Conservation (phyloP, 2,888 invertebrate genomes). For the Protophormia terraenovae region DNA sequence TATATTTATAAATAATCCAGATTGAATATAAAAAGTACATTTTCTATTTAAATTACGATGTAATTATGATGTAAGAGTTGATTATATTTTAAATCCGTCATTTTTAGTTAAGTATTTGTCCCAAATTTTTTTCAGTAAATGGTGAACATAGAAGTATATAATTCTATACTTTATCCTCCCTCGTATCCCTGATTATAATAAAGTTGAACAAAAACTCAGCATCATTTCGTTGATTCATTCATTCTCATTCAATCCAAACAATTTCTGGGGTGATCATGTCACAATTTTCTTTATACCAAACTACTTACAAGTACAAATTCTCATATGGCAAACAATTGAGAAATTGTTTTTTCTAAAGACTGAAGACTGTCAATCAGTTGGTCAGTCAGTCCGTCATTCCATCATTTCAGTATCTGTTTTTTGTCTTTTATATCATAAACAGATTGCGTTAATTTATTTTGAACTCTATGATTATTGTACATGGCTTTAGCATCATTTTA, state of each 20-base stretch:
- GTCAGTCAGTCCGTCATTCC: background rate
- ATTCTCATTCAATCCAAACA: constrained; percentile 40
- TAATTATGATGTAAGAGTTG: too few species aligned
- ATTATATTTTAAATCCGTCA: too few species aligned
- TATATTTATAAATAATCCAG: too few species aligned
- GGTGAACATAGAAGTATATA: too few species aligned
- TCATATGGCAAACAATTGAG: constrained; percentile 54
- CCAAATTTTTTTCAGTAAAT: too few species aligned
- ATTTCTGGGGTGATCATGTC: constrained; percentile 66
- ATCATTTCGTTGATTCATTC: constrained; percentile 28
- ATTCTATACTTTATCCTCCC: too few species aligned
- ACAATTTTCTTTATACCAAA: constrained; percentile 52
- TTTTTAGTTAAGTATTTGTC: too few species aligned
- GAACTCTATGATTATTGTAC: constrained; percentile 37
- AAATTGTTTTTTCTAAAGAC: constrained; percentile 50
- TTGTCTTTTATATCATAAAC: background rate
- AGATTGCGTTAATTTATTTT: constrained; percentile 43
- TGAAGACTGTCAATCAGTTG: background rate
- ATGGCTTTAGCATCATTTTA: constrained; percentile 36
- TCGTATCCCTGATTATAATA: constrained; percentile 26
- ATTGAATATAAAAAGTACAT: too few species aligned
- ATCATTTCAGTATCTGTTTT: background rate
- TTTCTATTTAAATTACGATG: too few species aligned
- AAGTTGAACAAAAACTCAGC: background rate
- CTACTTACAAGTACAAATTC: constrained; percentile 17